Percentiles rank a stretch among this genome's conserved stretches.
These are phyloP conservation scores for Cephus pulcher DNA, from an alignment of 2,888 invertebrate species.

Conservation along the genomic window DNA sequence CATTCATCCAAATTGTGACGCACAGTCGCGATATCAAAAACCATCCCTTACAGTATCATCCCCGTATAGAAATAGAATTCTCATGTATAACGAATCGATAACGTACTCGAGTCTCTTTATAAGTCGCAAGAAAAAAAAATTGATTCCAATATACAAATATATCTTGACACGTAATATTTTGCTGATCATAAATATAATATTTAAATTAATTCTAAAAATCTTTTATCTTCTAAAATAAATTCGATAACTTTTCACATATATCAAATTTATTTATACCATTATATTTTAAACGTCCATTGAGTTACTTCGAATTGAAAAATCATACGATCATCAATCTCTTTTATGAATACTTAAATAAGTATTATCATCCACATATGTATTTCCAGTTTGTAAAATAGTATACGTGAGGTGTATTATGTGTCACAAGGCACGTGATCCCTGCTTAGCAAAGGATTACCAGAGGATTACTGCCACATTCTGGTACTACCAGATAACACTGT, in stretches of 20 bases:
- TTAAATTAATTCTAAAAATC: neutral
- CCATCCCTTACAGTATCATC: neutral
- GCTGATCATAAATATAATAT: neutral
- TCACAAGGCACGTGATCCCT: slow-evolving; percentile 56
- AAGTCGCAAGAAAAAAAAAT: neutral
- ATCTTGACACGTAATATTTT: neutral
- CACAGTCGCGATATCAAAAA: neutral
- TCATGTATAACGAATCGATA: neutral
- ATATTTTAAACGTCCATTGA: neutral
- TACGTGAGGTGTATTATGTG: slow-evolving; percentile 53
- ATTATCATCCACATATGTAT: neutral
- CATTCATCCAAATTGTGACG: slow-evolving; percentile 5
- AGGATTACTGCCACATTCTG: slow-evolving; percentile 61
- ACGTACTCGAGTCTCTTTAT: neutral
- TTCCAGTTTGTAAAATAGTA: neutral
- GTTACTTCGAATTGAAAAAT: too few species aligned
- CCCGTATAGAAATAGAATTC: neutral
- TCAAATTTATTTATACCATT: neutral
- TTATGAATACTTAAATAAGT: neutral
- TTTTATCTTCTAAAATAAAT: neutral
- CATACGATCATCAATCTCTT: too few species aligned
- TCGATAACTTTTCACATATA: neutral
- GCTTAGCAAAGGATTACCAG: slow-evolving; percentile 58
- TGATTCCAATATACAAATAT: neutral
- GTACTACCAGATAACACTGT: slow-evolving; percentile 62